Evolutionary conservation across 2,113 vertebrate genomes (phyloP), one percentile per base, ranked within the genome.

Genomic region (Nothobranchius kuhntae): DNA sequence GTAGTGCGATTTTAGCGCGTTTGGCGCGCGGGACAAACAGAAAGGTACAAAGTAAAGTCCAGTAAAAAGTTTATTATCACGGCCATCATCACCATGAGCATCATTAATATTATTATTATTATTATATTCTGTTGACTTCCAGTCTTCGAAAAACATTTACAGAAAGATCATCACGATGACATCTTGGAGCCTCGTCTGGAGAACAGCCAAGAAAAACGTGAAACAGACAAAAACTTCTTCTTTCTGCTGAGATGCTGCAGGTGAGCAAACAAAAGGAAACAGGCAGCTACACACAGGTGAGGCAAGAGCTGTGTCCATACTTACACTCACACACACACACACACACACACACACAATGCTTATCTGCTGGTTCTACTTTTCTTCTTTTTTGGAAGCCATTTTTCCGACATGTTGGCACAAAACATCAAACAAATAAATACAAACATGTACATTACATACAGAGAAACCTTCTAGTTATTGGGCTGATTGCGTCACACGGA

Each of bases 61-160:
- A 96, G 95, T 97, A 97, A 90, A 97, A 97, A 96, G 95, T 97
- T 98, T 98, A 96, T 94, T 96, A 85, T 89, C 72, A 80, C 81
- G 68, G 65, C 65, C 56, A 67, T 80, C 46, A 62, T 71, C 45
- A 65, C 56, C 11, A 81, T 61, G 52, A 77, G 68, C 45, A 60
- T 75, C 24, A 65, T 68, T 40, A 76, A 63, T 30, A 65, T 65
- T 61, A 75, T 73, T 90, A 51, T 89, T 87, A 89, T 83, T 80
- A 85, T 82, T 87, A 80, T 77, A 93, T 93, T 94, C 91, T 93
- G 89, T 93, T 88, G 85, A 92, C 93, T 96, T 97, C 94, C 95
- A 96, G 95, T 96, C 94, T 94, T 91, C 75, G 92, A 94, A 51
- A 96, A 96, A 96, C 91, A 95, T 95, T 94, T 93, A 93, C 84